phyloP scores from a whole-genome alignment of 2,888 invertebrate species.

The Gibbula magus region DNA sequence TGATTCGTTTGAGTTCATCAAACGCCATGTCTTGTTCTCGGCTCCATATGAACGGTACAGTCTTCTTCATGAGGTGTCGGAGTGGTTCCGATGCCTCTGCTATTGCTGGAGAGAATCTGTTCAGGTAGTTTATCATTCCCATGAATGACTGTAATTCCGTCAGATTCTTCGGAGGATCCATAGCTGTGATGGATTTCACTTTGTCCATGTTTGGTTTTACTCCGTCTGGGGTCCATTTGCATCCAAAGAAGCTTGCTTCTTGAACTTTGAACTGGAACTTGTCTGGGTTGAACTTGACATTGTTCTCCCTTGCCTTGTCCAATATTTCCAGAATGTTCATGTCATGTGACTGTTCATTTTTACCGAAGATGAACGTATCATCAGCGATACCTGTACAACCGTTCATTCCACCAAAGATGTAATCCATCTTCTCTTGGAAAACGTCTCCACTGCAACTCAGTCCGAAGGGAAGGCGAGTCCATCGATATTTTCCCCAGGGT shows the following conservation, averaged over 20 bases:
- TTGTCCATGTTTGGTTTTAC: no score
- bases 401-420: slow-evolving; percentile 34
- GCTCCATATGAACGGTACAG: neutral
- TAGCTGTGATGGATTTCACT: no score
- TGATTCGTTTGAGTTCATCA: neutral
- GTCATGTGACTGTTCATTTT: slow-evolving; percentile 28
- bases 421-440: slow-evolving; percentile 33
- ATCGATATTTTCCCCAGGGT: slow-evolving; percentile 22
- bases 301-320: no score
- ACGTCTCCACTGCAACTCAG: slow-evolving; percentile 17
- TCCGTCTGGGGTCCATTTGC: no score
- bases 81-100: slow-evolving; percentile 20
- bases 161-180: no score
- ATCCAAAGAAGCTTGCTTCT: no score
- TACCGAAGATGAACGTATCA: slow-evolving; percentile 34
- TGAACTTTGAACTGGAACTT: no score
- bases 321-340: slow-evolving; percentile 1
- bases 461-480: neutral
- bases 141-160: slow-evolving; percentile 21
- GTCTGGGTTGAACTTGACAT: no score
- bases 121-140: slow-evolving; percentile 16
- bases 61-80: no score
- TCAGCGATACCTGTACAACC: slow-evolving; percentile 34
- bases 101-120: slow-evolving; percentile 22
- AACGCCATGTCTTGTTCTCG: neutral